phyloP scores from a whole-genome alignment of 1,140 invertebrate genomes.

The Aphaenogaster floridana region DNA sequence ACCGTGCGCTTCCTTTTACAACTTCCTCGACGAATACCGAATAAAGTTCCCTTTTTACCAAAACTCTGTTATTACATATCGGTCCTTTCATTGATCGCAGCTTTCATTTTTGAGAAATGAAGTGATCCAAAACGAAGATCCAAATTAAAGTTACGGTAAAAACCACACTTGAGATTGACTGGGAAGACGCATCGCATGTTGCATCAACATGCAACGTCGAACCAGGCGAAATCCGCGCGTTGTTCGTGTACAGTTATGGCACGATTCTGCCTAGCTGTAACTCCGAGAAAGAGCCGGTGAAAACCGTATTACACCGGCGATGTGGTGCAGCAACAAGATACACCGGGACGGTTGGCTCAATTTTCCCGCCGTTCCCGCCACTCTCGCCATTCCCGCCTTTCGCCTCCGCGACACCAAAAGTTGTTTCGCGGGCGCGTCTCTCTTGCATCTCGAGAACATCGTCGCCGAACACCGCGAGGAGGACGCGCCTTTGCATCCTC shows the following conservation, averaged over 20 bases:
- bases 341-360: conserved; percentile 39
- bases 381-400: conserved; percentile 48
- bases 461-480: neutral
- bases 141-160: neutral
- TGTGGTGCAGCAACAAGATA: conserved; percentile 35
- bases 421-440: conserved; percentile 49
- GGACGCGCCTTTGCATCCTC: neutral
- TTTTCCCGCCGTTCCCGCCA: conserved; percentile 60
- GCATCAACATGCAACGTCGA: conserved; percentile 35
- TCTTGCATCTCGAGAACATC: conserved; percentile 16
- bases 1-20: neutral
- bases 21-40: neutral
- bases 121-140: neutral
- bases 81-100: neutral
- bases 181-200: conserved; percentile 14
- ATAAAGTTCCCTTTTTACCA: neutral
- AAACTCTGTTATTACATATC: neutral
- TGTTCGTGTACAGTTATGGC: conserved; percentile 62
- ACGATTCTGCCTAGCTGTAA: conserved; percentile 56
- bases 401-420: conserved; percentile 61
- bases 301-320: conserved; percentile 62
- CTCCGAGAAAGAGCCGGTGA: conserved; percentile 49
- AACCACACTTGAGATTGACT: neutral
- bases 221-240: conserved; percentile 41
- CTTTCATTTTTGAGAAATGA: neutral